Conservation (phyloP, 2,888 invertebrate species). For the Mayetiola destructor region DNA sequence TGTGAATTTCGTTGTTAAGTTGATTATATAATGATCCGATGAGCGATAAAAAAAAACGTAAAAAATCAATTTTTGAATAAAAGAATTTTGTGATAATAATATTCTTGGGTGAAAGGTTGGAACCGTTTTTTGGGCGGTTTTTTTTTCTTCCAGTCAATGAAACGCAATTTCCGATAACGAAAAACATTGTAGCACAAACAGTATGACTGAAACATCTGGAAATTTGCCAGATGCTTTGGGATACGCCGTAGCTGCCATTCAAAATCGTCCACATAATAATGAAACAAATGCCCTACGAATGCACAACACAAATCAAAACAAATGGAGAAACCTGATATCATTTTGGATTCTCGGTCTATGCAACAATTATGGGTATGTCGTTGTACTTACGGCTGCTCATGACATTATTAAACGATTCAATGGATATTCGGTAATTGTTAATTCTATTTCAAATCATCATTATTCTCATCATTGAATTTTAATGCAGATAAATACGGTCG, state of each 20-base stretch:
- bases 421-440: slow-evolving; percentile 6
- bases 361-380: slow-evolving; percentile 77
- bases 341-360: slow-evolving; percentile 69
- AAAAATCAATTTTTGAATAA: no score
- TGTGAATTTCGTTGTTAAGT: no score
- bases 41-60: not conserved
- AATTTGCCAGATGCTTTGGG: not conserved
- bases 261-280: not conserved
- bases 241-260: not conserved
- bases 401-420: slow-evolving; percentile 44
- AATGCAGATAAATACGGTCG: not conserved
- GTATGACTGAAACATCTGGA: not conserved
- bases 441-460: not conserved
- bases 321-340: slow-evolving; percentile 43
- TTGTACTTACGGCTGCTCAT: slow-evolving; percentile 72
- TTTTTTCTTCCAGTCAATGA: no score
- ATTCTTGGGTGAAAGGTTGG: no score
- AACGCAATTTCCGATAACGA: no score
- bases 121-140: no score
- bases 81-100: no score
- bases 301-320: slow-evolving; percentile 11
- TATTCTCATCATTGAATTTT: not conserved
- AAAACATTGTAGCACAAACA: no score
- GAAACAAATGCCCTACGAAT: not conserved
- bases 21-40: not conserved